Conservation (phyloP, 2,888 invertebrate genomes). For the Xestia sexstrigata region DNA sequence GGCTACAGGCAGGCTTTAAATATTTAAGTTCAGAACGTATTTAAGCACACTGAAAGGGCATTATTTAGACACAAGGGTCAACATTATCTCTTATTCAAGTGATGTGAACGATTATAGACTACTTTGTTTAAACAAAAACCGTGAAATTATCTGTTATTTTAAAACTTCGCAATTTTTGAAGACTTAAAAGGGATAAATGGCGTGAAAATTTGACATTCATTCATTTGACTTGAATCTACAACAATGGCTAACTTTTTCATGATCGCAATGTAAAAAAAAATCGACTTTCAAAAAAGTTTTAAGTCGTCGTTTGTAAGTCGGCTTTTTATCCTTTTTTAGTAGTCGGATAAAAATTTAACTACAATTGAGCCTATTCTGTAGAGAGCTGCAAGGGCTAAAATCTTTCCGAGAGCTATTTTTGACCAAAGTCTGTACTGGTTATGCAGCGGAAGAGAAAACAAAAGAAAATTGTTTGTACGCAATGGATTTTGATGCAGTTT, state of each 20-base stretch:
- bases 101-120: conserved; percentile 46
- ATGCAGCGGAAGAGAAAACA: not conserved
- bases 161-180: not conserved
- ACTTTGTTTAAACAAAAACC: conserved; percentile 27
- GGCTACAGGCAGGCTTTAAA: conserved; percentile 52
- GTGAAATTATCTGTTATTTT: conserved; percentile 8
- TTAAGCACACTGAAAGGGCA: conserved; percentile 58
- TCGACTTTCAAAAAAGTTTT: no score
- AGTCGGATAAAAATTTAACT: not conserved
- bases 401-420: no score
- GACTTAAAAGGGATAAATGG: not conserved
- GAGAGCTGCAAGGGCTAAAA: not conserved
- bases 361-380: not conserved
- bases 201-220: not conserved
- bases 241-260: not conserved
- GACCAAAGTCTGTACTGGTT: no score
- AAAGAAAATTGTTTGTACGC: not conserved
- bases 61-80: conserved; percentile 62
- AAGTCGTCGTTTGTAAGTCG: no score
- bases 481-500: not conserved
- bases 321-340: not conserved
- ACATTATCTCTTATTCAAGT: conserved; percentile 60
- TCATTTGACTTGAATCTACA: not conserved
- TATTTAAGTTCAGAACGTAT: conserved; percentile 61
- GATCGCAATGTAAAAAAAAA: not conserved